These are phyloP conservation scores for Caracal caracal DNA, from an alignment of 2,113 vertebrate genomes.

Conservation along the genomic window DNA sequence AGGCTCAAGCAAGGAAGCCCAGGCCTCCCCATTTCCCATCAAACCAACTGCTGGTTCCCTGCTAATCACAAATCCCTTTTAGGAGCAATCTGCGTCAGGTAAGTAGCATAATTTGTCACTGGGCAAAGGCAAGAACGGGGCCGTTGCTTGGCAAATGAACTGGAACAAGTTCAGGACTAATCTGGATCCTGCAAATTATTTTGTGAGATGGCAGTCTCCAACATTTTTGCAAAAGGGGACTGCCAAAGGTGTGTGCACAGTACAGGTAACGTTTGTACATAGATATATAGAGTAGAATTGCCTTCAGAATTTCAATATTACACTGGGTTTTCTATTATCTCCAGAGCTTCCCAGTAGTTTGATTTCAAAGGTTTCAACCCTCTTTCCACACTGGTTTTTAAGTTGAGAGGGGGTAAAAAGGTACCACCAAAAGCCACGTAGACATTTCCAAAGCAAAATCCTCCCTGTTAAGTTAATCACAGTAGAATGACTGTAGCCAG, in stretches of 20 bases:
- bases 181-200: not conserved
- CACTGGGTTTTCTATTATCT: not conserved
- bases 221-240: not conserved
- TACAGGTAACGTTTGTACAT: not conserved
- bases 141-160: not conserved
- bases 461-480: slow-evolving; percentile 38
- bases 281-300: not conserved
- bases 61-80: not conserved
- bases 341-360: not conserved
- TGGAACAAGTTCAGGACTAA: not conserved
- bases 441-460: slow-evolving; percentile 46
- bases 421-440: slow-evolving; percentile 22
- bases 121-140: not conserved
- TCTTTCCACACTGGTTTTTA: not conserved
- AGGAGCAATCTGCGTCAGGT: not conserved
- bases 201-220: not conserved
- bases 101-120: not conserved
- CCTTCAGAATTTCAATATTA: not conserved
- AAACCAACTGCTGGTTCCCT: not conserved
- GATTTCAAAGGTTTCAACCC: not conserved
- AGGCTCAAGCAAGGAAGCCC: not conserved
- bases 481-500: not conserved
- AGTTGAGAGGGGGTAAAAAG: not conserved
- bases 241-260: not conserved
- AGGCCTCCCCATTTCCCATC: not conserved